Evolutionary conservation across 2,113 vertebrate species (phyloP).

Genomic region (Hassar affinis): DNA sequence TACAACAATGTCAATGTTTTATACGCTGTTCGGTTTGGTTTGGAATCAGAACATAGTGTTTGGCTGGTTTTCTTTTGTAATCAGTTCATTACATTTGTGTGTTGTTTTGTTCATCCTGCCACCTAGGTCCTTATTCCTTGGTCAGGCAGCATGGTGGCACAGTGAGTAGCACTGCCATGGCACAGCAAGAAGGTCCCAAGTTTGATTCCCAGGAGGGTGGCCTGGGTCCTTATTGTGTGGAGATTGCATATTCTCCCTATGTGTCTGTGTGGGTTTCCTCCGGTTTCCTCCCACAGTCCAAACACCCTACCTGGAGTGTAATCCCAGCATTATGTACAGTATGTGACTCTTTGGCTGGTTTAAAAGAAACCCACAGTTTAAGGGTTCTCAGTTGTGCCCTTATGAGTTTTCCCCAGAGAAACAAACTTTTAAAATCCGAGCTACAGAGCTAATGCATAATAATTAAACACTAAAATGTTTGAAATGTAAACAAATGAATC

Average conservation of each 20-base stretch:
- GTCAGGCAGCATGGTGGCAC: too few relatives aligned
- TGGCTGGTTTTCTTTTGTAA: background rate
- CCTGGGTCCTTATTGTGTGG: too few relatives aligned
- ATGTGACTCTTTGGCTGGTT: background rate
- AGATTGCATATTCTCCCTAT: too few relatives aligned
- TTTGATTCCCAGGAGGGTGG: too few relatives aligned
- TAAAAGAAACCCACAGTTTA: background rate
- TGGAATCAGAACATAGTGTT: background rate
- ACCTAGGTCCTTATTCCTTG: background rate
- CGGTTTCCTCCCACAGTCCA: too few relatives aligned
- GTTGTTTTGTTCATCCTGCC: background rate
- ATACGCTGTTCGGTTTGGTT: background rate
- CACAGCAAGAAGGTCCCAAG: too few relatives aligned
- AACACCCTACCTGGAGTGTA: background rate
- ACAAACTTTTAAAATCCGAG: background rate
- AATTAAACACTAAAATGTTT: background rate
- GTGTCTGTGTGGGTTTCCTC: too few relatives aligned
- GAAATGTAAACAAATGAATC: background rate
- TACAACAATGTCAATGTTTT: background rate
- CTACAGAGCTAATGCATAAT: background rate
- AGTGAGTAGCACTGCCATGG: too few relatives aligned
- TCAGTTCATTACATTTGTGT: background rate
- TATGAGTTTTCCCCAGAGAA: background rate
- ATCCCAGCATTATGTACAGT: background rate
- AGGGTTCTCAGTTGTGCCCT: background rate